Conservation (phyloP, 2,888 invertebrate genomes). For the Tholera decimalis region DNA sequence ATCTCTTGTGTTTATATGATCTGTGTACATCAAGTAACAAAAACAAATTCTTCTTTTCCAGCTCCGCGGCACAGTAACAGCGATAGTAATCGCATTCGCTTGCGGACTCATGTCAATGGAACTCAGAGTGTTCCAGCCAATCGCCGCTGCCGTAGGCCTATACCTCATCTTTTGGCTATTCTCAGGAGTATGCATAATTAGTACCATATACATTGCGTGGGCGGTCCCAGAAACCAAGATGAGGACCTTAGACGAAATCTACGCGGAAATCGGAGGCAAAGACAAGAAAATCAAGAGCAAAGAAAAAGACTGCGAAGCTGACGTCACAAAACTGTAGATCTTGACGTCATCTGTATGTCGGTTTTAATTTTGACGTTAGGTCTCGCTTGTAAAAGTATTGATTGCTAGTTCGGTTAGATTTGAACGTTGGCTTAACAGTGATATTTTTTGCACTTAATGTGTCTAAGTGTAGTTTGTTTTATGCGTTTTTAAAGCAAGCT, state of each 20-base stretch:
- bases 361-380: conserved; percentile 44
- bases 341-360: conserved; percentile 28
- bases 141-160: conserved; percentile 78
- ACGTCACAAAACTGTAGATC: conserved; percentile 81
- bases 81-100: conserved; percentile 85
- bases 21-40: not conserved
- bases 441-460: conserved; percentile 56
- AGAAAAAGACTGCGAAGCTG: conserved; percentile 78
- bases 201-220: conserved; percentile 81
- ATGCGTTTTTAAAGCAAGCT: conserved; percentile 30
- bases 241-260: conserved; percentile 84
- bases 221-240: conserved; percentile 85
- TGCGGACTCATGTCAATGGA: conserved; percentile 84
- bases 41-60: conserved; percentile 65
- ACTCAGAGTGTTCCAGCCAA: conserved; percentile 84
- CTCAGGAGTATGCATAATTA: conserved; percentile 82
- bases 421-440: conserved; percentile 50
- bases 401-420: conserved; percentile 40
- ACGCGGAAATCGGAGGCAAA: conserved; percentile 82
- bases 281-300: conserved; percentile 65
- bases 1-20: no score
- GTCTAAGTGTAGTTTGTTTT: conserved; percentile 41
- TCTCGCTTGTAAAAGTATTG: conserved; percentile 41
- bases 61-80: conserved; percentile 87
- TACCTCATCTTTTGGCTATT: conserved; percentile 85